These are phyloP conservation scores for Pedetes capensis DNA, from an alignment of 2,113 vertebrate genomes.

Conservation along the genomic window DNA sequence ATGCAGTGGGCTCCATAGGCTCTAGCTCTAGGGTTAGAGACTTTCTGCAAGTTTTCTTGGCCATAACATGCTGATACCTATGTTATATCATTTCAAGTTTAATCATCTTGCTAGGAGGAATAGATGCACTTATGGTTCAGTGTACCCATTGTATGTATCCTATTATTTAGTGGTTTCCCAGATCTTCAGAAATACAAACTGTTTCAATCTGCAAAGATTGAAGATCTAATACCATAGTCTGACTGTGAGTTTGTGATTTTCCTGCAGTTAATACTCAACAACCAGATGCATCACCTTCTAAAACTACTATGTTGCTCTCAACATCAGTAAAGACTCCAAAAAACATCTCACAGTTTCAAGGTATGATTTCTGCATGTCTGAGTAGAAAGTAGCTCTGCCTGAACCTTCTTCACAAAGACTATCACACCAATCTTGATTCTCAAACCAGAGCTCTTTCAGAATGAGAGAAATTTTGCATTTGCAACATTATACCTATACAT, in stretches of 20 bases:
- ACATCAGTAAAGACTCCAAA: neutral
- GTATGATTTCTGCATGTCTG: neutral
- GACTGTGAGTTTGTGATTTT: conserved; percentile 39
- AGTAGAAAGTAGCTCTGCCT: neutral
- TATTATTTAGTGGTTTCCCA: neutral
- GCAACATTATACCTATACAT: neutral
- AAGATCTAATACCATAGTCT: neutral
- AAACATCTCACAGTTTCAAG: neutral
- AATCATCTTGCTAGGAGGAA: neutral
- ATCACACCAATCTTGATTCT: neutral
- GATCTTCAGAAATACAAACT: neutral
- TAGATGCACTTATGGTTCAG: neutral
- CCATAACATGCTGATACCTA: neutral
- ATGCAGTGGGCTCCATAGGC: neutral
- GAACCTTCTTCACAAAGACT: neutral
- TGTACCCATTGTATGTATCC: neutral
- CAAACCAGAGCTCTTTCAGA: neutral
- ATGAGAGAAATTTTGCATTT: neutral
- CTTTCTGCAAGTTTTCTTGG: neutral
- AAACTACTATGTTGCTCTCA: neutral
- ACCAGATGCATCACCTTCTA: neutral
- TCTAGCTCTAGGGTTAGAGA: neutral
- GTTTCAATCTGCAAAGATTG: neutral
- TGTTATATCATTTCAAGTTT: neutral
- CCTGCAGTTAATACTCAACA: conserved; percentile 8